Evolutionary conservation across 2,113 vertebrate genomes (phyloP).

Genomic region (Paraplagusia blochii): DNA sequence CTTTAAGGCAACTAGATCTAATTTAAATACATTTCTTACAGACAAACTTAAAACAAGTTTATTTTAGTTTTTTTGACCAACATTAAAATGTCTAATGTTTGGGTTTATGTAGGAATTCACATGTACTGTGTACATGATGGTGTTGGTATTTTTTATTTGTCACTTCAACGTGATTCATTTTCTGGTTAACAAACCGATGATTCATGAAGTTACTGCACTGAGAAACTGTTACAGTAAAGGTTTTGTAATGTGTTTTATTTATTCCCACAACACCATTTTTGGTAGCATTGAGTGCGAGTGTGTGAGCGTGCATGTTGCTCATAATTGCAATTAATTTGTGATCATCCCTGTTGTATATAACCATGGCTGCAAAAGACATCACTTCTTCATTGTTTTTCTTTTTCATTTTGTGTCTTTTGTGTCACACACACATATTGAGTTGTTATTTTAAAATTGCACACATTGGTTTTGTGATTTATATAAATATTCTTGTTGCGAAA

Average conservation of each 20-base stretch:
- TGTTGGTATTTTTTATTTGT: neutral
- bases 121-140: neutral
- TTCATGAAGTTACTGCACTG: neutral
- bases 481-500: conserved; percentile 64
- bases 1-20: too few relatives aligned
- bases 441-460: conserved; percentile 21
- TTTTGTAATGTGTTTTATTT: conserved; percentile 42
- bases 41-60: too few relatives aligned
- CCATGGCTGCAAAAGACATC: conserved; percentile 51
- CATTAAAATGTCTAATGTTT: too few relatives aligned
- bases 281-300: conserved; percentile 22
- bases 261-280: conserved; percentile 24
- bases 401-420: neutral
- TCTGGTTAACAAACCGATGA: neutral
- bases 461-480: conserved; percentile 61
- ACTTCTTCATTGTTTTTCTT: conserved; percentile 15
- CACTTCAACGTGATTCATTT: neutral
- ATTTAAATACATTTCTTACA: too few relatives aligned
- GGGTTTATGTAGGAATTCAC: too few relatives aligned
- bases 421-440: conserved; percentile 12
- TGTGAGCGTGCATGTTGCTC: neutral
- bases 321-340: conserved; percentile 15
- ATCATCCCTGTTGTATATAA: conserved; percentile 54
- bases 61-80: too few relatives aligned
- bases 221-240: conserved; percentile 17